Percentiles rank a stretch among this genome's conserved stretches.
phyloP scores from a whole-genome alignment of 1,140 invertebrate genomes.

The Bombus balteatus region DNA sequence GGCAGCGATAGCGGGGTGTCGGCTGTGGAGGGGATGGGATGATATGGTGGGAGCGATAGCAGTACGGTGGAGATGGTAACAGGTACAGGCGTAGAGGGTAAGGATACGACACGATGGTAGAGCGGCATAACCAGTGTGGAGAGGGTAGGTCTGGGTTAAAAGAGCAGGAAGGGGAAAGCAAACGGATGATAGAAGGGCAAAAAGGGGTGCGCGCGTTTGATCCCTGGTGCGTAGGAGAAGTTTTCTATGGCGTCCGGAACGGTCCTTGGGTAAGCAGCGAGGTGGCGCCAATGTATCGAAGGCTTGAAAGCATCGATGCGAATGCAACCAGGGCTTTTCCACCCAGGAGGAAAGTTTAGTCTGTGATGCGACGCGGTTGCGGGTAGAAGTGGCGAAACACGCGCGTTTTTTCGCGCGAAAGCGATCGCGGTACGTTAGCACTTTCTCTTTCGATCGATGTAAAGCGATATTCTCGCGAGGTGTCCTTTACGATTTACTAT shows the following conservation, averaged over 20 bases:
- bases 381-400: conserved; percentile 59
- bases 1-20: not conserved
- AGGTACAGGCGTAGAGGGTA: not conserved
- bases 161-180: not conserved
- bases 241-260: conserved; percentile 13
- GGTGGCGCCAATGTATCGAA: conserved; percentile 78
- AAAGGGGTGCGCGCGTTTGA: not conserved
- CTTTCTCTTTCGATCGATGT: not conserved
- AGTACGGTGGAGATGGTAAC: not conserved
- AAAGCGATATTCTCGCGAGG: not conserved
- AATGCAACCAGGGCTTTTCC: conserved; percentile 20
- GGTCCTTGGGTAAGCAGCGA: conserved; percentile 61
- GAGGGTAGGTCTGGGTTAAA: not conserved
- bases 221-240: conserved; percentile 36
- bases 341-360: conserved; percentile 65
- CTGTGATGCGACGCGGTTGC: conserved; percentile 74
- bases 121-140: not conserved
- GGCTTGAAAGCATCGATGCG: conserved; percentile 61
- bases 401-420: conserved; percentile 13
- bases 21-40: not conserved
- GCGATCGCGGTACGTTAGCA: conserved; percentile 21
- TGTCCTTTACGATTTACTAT: not conserved
- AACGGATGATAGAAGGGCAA: not conserved
- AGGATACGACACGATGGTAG: not conserved
- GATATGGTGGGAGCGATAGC: not conserved